Base-by-base conservation (phyloP, 2,797 vertebrate genomes). In the Anas bahamensis region DNA sequence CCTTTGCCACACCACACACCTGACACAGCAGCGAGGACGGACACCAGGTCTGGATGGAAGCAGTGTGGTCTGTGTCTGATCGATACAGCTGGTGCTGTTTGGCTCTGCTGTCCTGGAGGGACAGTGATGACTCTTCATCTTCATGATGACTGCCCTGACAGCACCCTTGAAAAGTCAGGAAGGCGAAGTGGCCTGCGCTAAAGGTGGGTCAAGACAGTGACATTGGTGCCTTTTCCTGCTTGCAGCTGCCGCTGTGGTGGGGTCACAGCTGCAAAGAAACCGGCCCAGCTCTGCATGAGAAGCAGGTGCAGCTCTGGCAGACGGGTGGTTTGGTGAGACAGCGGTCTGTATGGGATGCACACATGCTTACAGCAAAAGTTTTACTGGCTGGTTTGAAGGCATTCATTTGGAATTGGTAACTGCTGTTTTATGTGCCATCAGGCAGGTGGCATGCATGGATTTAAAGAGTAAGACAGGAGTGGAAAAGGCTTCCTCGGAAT, bases 1-100 rank as follows among this genome's bases (percentile, higher is more conserved):
- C 28, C 23, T 77, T 44, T 78, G 65, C 4, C 80, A 39, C 0
- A 2, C 2, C 1, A 0, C 19, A 4, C 18, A 6, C 17, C 26
- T 70, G 71, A 12, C 46, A 22, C 2, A 33, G 55, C 46, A 70
- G 37, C 4, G 2, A 73, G 77, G 70, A 19, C n/a, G 55, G 66
- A 12, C 52, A 42, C 8, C 6, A 13, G 29, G 26, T 70, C 72
- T 63, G 77, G 46, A 19, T 4, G 7, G 63, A 14, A 52, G n/a
- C 50, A 16, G 19, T 29, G 59, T 22, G 28, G 21, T 46, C 42
- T 39, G 53, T 79, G 8, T 52, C 29, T 31, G 52, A 75, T 83
- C 55, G 39, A 33, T 72, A 37, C 9, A 59, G 14, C 55, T 59
- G 44, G 24, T 11, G 23, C 39, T 72, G 26, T 29, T 85, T 6